Base-by-base conservation (phyloP, 1,140 invertebrate genomes). In the Drosophila orosa region DNA sequence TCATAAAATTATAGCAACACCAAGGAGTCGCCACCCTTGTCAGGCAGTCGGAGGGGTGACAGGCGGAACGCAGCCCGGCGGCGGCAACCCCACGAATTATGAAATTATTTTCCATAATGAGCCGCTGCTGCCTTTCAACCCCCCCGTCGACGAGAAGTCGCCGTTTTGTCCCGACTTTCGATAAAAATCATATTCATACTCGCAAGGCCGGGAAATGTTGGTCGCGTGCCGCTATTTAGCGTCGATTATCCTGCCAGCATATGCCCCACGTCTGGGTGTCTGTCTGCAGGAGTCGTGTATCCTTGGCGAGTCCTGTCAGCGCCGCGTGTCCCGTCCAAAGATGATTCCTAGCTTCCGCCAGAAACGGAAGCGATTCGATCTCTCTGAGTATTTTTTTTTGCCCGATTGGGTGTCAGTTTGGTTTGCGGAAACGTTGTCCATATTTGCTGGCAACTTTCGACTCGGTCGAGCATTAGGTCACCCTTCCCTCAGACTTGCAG, bases 1-100 rank as follows among this genome's bases (percentile, higher is more conserved):
- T 89, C 84, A 84, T 84, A 89, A 89, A 89, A 89, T 89, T 89
- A 89, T 89, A 89, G 73, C 84, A 60, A 89, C 84, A 89, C 84
- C 76, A 69, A 24, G 12, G n/a, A 58, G 47, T 59, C 65, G 62
- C 27, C 48, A 50, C 63, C 29, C 76, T 90, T 90, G 78, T 89
- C 68, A 42, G 40, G 19, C 24, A 37, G 25, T 27, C 37, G 22
- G 47, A 42, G 52, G 60, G 73, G 61, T 73, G 58, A 58, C 48
- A 22, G 19, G 15, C 39, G 35, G 19, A 62, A 50, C 56, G 62
- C 48, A 22, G 19, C 54, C 58, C 31, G 24, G 66, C 75, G 67
- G 61, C 31, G 24, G 66, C 75, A 71, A 65, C 79, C 76, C 65
- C 84, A 71, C 42, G 67, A 87, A 80, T 89, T 89, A 89, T 89